Percentiles rank a stretch among this genome's conserved stretches.
These are phyloP conservation scores for Drosophila rubida DNA, from an alignment of 2,888 invertebrate genomes.

Conservation along the genomic window DNA sequence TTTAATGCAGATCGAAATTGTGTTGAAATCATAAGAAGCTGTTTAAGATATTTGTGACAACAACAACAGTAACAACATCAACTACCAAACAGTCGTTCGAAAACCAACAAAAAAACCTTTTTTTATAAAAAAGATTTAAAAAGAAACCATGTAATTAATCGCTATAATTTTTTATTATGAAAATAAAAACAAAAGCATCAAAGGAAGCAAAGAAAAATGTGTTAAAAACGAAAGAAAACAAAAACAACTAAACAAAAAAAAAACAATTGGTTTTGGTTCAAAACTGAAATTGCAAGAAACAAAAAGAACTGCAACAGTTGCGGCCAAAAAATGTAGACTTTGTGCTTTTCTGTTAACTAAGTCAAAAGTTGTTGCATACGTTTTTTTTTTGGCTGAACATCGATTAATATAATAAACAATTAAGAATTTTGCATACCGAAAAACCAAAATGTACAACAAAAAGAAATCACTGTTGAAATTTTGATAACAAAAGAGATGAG, in stretches of 20 bases:
- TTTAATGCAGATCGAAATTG: conserved; percentile 49
- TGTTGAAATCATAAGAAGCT: conserved; percentile 41
- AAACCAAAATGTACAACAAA: conserved; percentile 69
- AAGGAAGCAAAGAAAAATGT: conserved; percentile 53
- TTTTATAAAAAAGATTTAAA: conserved; percentile 78
- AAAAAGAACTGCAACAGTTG: conserved; percentile 23
- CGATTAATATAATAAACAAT: conserved; percentile 33
- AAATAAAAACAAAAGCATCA: conserved; percentile 71
- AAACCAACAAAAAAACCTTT: conserved; percentile 61
- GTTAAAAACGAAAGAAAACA: conserved; percentile 50
- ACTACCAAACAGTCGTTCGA: conserved; percentile 71
- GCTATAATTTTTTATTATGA: conserved; percentile 75
- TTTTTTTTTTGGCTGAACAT: conserved; percentile 37
- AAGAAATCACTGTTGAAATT: conserved; percentile 49
- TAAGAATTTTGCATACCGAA: conserved; percentile 50
- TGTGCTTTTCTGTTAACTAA: conserved; percentile 49
- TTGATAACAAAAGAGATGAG: conserved; percentile 12
- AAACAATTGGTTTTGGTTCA: conserved; percentile 28
- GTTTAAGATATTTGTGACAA: conserved; percentile 22
- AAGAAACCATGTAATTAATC: conserved; percentile 63
- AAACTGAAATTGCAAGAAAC: conserved; percentile 6
- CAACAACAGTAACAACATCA: conserved; percentile 26
- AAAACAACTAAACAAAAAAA: conserved; percentile 5
- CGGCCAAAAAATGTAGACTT: conserved; percentile 25
- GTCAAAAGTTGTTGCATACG: conserved; percentile 39